phyloP scores from a whole-genome alignment of 2,797 vertebrate species.

The Chromis chromis region DNA sequence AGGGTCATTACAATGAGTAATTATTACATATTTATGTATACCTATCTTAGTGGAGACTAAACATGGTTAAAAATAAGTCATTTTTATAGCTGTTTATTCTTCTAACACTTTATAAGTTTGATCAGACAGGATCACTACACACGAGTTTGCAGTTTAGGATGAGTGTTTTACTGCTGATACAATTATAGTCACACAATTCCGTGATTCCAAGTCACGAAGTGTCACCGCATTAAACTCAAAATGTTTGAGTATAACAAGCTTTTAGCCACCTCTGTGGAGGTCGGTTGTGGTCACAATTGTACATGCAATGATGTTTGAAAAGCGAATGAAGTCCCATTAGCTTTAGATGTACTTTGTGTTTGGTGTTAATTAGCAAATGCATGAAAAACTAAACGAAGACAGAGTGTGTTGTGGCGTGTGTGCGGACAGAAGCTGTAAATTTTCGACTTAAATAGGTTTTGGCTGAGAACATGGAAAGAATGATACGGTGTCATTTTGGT shows the following conservation, averaged over 20 bases:
- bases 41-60: conserved; percentile 41
- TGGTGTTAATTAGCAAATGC: not conserved
- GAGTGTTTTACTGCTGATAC: not conserved
- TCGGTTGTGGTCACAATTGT: no score
- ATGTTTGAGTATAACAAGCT: not conserved
- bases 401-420: no score
- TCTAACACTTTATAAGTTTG: not conserved
- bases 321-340: not conserved
- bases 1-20: not conserved
- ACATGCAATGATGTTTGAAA: not conserved
- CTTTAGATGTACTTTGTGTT: not conserved
- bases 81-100: not conserved
- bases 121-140: not conserved
- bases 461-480: not conserved
- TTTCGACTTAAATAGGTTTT: not conserved
- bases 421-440: not conserved
- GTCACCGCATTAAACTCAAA: not conserved
- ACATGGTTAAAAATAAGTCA: conserved; percentile 5
- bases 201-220: not conserved
- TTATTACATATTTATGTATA: not conserved
- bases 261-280: no score
- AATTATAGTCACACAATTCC: no score
- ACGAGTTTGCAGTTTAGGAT: not conserved
- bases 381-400: not conserved
- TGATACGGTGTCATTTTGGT: not conserved